Conservation (phyloP, 2,888 invertebrate species). For the Tolmerus cingulatus region DNA sequence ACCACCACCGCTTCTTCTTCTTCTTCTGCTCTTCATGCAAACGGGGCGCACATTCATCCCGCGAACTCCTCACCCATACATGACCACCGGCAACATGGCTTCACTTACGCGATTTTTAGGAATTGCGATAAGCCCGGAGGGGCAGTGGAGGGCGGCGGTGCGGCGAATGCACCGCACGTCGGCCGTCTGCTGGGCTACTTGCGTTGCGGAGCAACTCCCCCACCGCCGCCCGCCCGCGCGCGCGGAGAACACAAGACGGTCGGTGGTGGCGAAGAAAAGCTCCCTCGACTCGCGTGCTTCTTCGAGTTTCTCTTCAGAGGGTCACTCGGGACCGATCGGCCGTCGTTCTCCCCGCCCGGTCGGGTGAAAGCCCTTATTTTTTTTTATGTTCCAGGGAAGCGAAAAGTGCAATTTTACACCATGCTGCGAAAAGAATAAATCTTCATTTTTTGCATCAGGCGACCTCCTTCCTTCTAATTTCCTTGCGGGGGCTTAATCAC, state of each 20-base stretch:
- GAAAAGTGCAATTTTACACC: not conserved
- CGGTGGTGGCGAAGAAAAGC: not conserved
- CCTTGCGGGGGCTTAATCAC: not conserved
- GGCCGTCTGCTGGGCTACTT: not conserved
- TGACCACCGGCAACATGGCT: slow-evolving; percentile 19
- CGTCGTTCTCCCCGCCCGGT: not conserved
- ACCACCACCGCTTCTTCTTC: not conserved
- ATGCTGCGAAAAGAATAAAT: not conserved
- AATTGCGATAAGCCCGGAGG: not conserved
- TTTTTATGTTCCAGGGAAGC: not conserved
- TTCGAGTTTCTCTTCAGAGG: not conserved
- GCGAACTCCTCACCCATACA: slow-evolving; percentile 25
- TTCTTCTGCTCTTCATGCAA: not conserved
- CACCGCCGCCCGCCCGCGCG: no score
- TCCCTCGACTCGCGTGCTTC: not conserved
- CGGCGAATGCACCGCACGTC: slow-evolving; percentile 5
- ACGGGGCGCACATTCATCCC: not conserved
- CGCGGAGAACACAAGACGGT: no score
- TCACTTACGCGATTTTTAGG: not conserved
- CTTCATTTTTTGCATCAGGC: not conserved
- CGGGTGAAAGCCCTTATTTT: not conserved
- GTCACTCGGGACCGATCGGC: not conserved
- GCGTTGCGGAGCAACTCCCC: not conserved
- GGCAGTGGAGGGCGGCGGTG: no score
- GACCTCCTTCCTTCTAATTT: not conserved